These are phyloP conservation scores for Physocephala rufipes DNA, from an alignment of 2,888 invertebrate genomes.

Conservation along the genomic window DNA sequence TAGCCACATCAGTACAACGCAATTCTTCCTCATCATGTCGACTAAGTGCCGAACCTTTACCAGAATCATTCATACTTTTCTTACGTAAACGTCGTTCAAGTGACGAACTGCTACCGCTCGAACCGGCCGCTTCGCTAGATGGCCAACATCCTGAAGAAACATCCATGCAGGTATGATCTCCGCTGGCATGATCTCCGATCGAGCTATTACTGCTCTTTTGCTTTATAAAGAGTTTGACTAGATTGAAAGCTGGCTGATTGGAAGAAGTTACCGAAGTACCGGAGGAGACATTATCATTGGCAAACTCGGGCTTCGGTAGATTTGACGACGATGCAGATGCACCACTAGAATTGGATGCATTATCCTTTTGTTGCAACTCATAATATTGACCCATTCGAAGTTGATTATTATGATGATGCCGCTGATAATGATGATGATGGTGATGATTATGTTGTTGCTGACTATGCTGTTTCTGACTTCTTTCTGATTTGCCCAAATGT, in stretches of 20 bases:
- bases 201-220: conserved; percentile 80
- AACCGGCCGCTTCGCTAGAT: conserved; percentile 62
- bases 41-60: conserved; percentile 65
- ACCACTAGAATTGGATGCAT: conserved; percentile 13
- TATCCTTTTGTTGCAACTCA: conserved; percentile 24
- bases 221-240: conserved; percentile 89
- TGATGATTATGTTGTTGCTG: conserved; percentile 37
- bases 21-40: conserved; percentile 63
- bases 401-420: conserved; percentile 42
- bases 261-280: conserved; percentile 63
- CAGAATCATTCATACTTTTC: conserved; percentile 66
- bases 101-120: conserved; percentile 63
- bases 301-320: conserved; percentile 30
- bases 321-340: conserved; percentile 18
- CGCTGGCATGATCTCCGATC: conserved; percentile 65
- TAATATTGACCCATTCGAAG: too few relatives aligned
- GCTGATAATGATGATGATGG: conserved; percentile 39
- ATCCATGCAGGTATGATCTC: conserved; percentile 74
- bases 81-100: conserved; percentile 63
- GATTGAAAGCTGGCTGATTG: conserved; percentile 78
- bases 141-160: conserved; percentile 86
- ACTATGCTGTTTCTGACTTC: conserved; percentile 39
- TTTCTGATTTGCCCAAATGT: conserved; percentile 42
- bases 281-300: conserved; percentile 45
- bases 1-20: conserved; percentile 4